A percentile compares a stretch with the other conserved stretches of the same genome.
Conservation (phyloP, 2,888 invertebrate genomes). For the Xestia xanthographa region DNA sequence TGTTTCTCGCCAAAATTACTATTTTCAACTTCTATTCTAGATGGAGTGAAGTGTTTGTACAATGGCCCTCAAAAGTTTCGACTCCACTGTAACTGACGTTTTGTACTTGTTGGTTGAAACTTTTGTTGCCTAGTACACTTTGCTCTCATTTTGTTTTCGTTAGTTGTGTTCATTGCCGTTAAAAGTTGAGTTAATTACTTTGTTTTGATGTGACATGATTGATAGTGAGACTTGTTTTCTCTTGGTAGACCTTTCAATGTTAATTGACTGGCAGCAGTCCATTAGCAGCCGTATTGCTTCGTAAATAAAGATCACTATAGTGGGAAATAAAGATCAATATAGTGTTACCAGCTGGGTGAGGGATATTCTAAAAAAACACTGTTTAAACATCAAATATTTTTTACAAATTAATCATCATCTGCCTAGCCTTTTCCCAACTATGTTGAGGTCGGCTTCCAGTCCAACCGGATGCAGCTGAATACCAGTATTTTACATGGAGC, state of each 20-base stretch:
- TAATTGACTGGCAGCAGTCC: too few species aligned
- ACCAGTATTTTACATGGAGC: too few species aligned
- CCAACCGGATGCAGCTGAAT: too few species aligned
- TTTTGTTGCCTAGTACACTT: conserved; percentile 27
- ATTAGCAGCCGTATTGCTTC: too few species aligned
- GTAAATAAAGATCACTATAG: too few species aligned
- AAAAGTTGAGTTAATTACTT: neutral
- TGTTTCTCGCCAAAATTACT: neutral
- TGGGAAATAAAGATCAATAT: too few species aligned
- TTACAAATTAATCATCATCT: too few species aligned
- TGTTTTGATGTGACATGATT: neutral
- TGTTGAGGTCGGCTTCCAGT: too few species aligned
- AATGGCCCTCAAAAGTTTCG: conserved; percentile 34
- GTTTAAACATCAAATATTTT: too few species aligned
- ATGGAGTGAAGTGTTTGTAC: neutral
- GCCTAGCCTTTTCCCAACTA: too few species aligned
- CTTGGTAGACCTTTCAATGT: neutral
- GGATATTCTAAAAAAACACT: too few species aligned
- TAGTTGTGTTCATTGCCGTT: neutral
- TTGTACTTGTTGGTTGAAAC: conserved; percentile 14
- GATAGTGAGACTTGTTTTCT: neutral
- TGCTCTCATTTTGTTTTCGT: conserved; percentile 23
- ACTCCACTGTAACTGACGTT: conserved; percentile 31
- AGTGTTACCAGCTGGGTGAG: too few species aligned
- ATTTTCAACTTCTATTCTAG: conserved; percentile 10